phyloP scores from a whole-genome alignment of 2,797 vertebrate species.

The Vultur gryphus region DNA sequence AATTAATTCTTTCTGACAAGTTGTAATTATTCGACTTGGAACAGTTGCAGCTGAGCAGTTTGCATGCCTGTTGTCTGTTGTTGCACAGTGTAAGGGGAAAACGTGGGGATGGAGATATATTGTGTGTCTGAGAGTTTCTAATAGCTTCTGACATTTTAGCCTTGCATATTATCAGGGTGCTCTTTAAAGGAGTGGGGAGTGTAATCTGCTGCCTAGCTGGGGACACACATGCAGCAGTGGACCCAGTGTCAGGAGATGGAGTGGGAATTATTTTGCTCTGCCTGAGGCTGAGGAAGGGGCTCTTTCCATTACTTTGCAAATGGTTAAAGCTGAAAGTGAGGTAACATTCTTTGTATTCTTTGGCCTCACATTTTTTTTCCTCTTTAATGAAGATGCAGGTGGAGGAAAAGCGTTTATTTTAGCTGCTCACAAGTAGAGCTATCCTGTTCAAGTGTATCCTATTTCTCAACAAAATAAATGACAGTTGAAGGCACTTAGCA shows the following conservation, averaged over 20 bases:
- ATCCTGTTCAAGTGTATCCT: background rate
- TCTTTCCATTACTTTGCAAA: background rate
- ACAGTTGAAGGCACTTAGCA: background rate
- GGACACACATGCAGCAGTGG: background rate
- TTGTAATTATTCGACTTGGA: constrained; percentile 99
- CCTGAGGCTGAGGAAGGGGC: background rate
- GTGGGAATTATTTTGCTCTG: background rate
- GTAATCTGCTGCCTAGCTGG: constrained; percentile 57
- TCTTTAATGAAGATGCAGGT: background rate
- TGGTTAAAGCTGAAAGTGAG: constrained; percentile 6
- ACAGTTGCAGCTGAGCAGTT: constrained; percentile 99
- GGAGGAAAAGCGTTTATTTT: background rate
- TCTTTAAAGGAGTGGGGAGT: constrained; percentile 61
- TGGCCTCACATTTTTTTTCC: background rate
- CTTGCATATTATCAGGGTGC: constrained; percentile 75
- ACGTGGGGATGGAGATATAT: constrained; percentile 79
- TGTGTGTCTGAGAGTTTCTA: constrained; percentile 78
- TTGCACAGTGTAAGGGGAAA: constrained; percentile 84
- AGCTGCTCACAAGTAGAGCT: background rate
- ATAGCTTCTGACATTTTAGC: constrained; percentile 81
- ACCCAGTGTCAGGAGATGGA: background rate
- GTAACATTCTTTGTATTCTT: background rate
- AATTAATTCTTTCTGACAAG: constrained; percentile 99
- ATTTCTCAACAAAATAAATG: background rate
- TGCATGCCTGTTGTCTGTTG: constrained; percentile 93